Conservation (phyloP, 2,113 vertebrate genomes). For the Perca schrenkii region DNA sequence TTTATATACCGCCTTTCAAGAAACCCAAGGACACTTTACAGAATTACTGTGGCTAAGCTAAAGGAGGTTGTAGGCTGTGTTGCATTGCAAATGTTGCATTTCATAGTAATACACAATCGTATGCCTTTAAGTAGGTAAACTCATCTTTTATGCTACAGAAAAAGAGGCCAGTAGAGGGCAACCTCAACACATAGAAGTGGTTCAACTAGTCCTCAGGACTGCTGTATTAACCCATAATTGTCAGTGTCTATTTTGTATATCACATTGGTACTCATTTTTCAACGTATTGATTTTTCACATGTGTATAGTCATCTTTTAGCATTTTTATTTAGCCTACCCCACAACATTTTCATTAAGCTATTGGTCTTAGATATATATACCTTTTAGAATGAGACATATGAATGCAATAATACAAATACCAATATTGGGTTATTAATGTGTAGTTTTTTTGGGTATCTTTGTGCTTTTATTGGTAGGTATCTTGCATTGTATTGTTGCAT, state of each 20-base stretch:
- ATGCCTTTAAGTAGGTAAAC: background rate
- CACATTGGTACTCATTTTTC: background rate
- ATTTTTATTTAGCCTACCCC: background rate
- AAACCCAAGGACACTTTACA: too few relatives aligned
- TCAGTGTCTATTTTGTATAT: background rate
- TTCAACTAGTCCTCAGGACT: background rate
- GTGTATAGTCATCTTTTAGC: background rate
- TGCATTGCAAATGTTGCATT: too few relatives aligned
- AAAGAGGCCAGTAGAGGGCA: slow-evolving; percentile 75
- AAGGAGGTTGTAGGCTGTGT: too few relatives aligned
- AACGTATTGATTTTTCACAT: background rate
- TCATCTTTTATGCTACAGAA: background rate
- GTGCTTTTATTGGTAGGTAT: background rate
- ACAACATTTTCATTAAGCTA: background rate
- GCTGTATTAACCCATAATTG: background rate
- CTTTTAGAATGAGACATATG: background rate
- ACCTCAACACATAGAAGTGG: slow-evolving; percentile 47
- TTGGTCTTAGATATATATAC: background rate
- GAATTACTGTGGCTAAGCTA: too few relatives aligned
- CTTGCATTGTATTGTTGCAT: background rate
- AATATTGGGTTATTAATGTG: background rate
- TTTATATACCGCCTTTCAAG: too few relatives aligned
- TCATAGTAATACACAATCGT: background rate
- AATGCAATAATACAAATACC: background rate
- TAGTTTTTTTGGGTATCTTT: background rate